These are phyloP conservation scores for Hypselothyrea guttata DNA, from an alignment of 2,888 invertebrate species.

Conservation along the genomic window DNA sequence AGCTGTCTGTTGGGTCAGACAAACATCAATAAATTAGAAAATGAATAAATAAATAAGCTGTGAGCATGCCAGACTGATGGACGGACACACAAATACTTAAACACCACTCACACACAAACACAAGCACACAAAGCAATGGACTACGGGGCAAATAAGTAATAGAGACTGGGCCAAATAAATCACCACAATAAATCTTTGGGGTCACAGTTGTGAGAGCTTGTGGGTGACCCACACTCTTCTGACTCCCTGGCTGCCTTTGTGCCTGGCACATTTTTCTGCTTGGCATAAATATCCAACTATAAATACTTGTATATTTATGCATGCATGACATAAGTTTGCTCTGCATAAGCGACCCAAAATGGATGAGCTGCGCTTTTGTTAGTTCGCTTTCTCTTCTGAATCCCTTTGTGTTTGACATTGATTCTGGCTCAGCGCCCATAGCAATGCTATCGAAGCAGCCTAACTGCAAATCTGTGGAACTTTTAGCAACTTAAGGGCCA, in stretches of 20 bases:
- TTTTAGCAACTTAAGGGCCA: slow-evolving; percentile 56
- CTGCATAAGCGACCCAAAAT: slow-evolving; percentile 55
- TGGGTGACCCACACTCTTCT: slow-evolving; percentile 22
- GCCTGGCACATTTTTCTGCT: slow-evolving; percentile 62
- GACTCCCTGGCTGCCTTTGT: neutral
- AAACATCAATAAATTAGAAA: slow-evolving; percentile 78
- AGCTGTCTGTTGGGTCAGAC: slow-evolving; percentile 63
- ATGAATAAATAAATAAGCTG: slow-evolving; percentile 77
- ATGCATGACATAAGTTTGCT: slow-evolving; percentile 74
- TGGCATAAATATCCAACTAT: slow-evolving; percentile 67
- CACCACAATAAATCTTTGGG: slow-evolving; percentile 74
- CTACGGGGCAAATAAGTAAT: slow-evolving; percentile 29
- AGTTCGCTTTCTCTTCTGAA: slow-evolving; percentile 5
- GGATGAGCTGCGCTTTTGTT: slow-evolving; percentile 59
- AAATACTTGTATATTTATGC: slow-evolving; percentile 73
- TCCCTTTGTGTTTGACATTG: slow-evolving; percentile 20
- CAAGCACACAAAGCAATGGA: slow-evolving; percentile 12
- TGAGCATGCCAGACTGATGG: slow-evolving; percentile 44
- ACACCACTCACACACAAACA: slow-evolving; percentile 7
- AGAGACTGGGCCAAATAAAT: slow-evolving; percentile 53
- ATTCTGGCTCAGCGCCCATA: slow-evolving; percentile 37
- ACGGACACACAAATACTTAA: slow-evolving; percentile 16
- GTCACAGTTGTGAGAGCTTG: slow-evolving; percentile 59
- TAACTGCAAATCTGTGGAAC: slow-evolving; percentile 52
- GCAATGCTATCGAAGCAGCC: slow-evolving; percentile 41